Evolutionary conservation across 2,888 invertebrate genomes (phyloP).

Genomic region (Apomyelois bistriatella): DNA sequence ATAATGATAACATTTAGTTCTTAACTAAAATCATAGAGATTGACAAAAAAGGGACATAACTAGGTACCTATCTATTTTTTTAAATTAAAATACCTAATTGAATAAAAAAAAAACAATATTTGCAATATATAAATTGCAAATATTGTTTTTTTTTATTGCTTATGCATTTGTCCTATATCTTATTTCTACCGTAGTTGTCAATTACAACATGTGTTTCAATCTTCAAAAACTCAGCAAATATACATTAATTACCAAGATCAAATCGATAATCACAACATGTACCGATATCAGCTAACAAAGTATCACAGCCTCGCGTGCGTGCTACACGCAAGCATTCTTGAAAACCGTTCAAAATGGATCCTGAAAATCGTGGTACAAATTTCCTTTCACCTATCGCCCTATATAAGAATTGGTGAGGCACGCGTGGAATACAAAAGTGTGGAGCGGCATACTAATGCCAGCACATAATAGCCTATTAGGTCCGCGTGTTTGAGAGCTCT

Average conservation of each 20-base stretch:
- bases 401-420: slow-evolving; percentile 7
- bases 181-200: too few relatives aligned
- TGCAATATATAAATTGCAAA: too few relatives aligned
- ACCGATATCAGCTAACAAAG: not conserved
- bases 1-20: too few relatives aligned
- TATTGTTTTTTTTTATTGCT: too few relatives aligned
- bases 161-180: too few relatives aligned
- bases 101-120: too few relatives aligned
- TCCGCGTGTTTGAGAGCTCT: slow-evolving; percentile 5
- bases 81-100: too few relatives aligned
- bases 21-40: too few relatives aligned
- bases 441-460: slow-evolving; percentile 11
- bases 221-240: too few relatives aligned
- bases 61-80: too few relatives aligned
- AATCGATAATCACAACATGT: not conserved
- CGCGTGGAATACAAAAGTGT: slow-evolving; percentile 8
- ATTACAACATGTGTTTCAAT: too few relatives aligned
- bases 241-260: not conserved
- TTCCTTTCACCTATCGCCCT: slow-evolving; percentile 13
- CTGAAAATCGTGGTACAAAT: slow-evolving; percentile 7
- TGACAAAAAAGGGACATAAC: too few relatives aligned
- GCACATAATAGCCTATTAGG: slow-evolving; percentile 15
- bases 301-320: slow-evolving; percentile 4
- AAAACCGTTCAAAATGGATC: slow-evolving; percentile 9
- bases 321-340: slow-evolving; percentile 11